phyloP scores from a whole-genome alignment of 2,888 invertebrate species.

The Thymelicus acteon region DNA sequence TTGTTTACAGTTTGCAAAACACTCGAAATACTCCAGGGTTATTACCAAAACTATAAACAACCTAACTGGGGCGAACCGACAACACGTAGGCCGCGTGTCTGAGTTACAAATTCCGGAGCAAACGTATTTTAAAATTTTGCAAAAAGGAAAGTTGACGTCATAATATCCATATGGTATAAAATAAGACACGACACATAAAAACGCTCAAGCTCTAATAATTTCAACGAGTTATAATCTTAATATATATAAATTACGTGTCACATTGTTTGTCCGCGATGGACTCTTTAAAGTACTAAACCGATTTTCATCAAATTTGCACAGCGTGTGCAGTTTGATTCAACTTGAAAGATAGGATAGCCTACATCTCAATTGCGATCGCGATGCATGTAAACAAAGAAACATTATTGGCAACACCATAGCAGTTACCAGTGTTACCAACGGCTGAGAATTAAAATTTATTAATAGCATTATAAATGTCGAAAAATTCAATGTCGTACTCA shows the following conservation, averaged over 20 bases:
- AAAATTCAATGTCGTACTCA: conserved; percentile 60
- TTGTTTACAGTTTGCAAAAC: conserved; percentile 41
- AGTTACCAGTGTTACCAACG: conserved; percentile 51
- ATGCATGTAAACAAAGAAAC: conserved; percentile 63
- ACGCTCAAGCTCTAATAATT: conserved; percentile 1
- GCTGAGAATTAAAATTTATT: conserved; percentile 24
- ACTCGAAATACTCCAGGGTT: conserved; percentile 62
- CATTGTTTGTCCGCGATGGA: too few relatives aligned
- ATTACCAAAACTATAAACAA: conserved; percentile 61
- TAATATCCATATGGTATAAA: conserved; percentile 28
- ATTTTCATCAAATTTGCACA: too few relatives aligned
- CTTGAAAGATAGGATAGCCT: too few relatives aligned
- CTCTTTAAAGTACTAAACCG: too few relatives aligned
- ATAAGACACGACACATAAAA: conserved; percentile 40
- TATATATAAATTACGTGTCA: too few relatives aligned
- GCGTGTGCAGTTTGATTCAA: too few relatives aligned
- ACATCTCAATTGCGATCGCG: too few relatives aligned
- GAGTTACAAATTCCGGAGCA: conserved; percentile 55
- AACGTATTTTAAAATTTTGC: conserved; percentile 43
- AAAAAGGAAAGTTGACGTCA: conserved; percentile 40
- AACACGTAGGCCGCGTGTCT: conserved; percentile 56
- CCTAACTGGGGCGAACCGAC: conserved; percentile 57
- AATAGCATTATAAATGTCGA: conserved; percentile 29
- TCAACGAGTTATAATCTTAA: too few relatives aligned
- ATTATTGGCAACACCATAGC: conserved; percentile 58